Conservation (phyloP, 2,888 invertebrate species). For the Ormyrus labotus region DNA sequence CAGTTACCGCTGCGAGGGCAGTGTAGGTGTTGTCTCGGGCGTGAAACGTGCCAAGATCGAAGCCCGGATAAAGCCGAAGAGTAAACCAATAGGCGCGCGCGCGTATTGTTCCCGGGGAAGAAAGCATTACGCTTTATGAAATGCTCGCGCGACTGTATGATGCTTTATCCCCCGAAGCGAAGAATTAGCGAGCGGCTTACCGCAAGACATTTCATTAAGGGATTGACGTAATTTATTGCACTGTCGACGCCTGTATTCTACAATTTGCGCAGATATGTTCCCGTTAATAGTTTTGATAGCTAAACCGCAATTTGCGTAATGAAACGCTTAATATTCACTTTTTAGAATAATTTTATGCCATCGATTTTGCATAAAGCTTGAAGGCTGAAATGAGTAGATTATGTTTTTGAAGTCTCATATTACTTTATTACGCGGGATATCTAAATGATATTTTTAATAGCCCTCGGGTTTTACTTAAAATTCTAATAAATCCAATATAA, state of each 20-base stretch:
- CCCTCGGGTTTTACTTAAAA: no score
- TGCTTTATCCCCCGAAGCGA: background rate
- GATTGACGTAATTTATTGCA: background rate
- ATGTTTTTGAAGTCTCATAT: no score
- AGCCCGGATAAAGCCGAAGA: background rate
- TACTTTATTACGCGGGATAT: no score
- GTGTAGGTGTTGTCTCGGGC: background rate
- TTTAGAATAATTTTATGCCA: background rate
- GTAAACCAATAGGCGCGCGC: background rate
- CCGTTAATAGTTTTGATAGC: background rate
- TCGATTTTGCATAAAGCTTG: background rate
- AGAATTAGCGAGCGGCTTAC: background rate
- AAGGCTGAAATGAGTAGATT: background rate
- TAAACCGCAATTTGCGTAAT: conserved; percentile 19
- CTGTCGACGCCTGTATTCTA: background rate
- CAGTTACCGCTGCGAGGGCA: background rate
- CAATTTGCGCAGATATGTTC: background rate
- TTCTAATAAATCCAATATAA: no score
- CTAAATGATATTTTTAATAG: no score
- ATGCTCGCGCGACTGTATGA: background rate
- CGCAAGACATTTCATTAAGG: background rate
- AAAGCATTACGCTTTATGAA: conserved; percentile 3
- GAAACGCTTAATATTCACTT: background rate
- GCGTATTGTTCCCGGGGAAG: background rate
- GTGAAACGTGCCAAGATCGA: conserved; percentile 13